A percentile compares a stretch with the other conserved stretches of the same genome.
Conservation (phyloP, 2,888 invertebrate genomes). For the Ophioninae sp. region DNA sequence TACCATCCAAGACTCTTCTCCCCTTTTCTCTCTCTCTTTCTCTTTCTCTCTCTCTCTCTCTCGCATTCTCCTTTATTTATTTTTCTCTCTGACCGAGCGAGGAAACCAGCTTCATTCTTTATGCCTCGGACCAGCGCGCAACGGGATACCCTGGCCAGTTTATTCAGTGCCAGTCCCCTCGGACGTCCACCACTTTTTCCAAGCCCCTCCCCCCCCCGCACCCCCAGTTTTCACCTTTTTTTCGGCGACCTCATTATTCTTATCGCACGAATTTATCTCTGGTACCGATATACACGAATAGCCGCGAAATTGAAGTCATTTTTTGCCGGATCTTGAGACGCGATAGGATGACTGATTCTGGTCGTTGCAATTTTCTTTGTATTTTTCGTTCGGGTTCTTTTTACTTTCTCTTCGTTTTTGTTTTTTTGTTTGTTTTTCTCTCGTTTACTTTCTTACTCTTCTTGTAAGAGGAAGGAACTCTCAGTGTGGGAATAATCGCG, state of each 20-base stretch:
- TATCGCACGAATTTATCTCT: not conserved
- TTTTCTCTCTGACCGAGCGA: conserved; percentile 44
- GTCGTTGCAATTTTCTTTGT: not conserved
- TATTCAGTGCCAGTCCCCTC: conserved; percentile 56
- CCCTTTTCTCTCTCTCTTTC: conserved; percentile 22
- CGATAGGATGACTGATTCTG: not conserved
- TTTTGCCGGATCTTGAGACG: conserved; percentile 7
- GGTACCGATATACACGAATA: not conserved
- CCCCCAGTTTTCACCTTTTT: conserved; percentile 7
- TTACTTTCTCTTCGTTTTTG: too few species aligned
- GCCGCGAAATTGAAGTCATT: not conserved
- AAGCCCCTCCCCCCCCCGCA: conserved; percentile 4
- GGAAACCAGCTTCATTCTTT: conserved; percentile 59
- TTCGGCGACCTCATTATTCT: conserved; percentile 11
- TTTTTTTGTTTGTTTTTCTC: too few species aligned
- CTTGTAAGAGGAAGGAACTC: not conserved
- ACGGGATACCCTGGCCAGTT: conserved; percentile 60
- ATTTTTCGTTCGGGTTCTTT: not conserved
- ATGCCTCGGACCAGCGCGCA: conserved; percentile 58
- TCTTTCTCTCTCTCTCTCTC: conserved; percentile 24
- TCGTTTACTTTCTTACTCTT: not conserved
- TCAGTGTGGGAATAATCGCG: conserved; percentile 16
- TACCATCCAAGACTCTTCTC: conserved; percentile 22
- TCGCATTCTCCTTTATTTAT: conserved; percentile 46
- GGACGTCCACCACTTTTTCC: conserved; percentile 39